Conservation (phyloP, 2,797 vertebrate species). For the Darevskia mixta region DNA sequence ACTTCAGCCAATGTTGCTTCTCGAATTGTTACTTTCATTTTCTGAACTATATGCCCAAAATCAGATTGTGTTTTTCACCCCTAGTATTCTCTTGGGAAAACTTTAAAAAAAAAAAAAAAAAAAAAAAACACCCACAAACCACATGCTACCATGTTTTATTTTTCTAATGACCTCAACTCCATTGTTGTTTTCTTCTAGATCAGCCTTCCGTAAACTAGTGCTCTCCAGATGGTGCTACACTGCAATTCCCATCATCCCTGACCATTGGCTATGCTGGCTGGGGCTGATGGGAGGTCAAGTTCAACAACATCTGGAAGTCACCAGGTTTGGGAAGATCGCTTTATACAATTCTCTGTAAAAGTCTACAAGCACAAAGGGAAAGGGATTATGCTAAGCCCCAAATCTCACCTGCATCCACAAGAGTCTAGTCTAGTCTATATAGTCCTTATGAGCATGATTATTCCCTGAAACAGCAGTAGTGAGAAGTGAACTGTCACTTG, state of each 20-base stretch:
- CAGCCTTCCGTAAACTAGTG: too few species aligned
- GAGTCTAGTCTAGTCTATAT: too few species aligned
- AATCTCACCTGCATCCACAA: not conserved
- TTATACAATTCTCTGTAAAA: slow-evolving; percentile 9
- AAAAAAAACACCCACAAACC: not conserved
- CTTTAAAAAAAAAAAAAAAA: not conserved
- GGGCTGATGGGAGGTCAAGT: too few species aligned
- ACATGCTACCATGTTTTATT: not conserved
- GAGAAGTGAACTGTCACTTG: not conserved
- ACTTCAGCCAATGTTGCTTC: not conserved
- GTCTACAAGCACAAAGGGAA: not conserved
- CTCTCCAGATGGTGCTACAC: too few species aligned
- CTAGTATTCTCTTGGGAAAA: not conserved
- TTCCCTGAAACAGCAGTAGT: not conserved
- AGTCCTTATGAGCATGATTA: not conserved
- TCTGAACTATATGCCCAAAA: not conserved
- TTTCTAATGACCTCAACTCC: not conserved
- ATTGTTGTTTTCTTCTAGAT: not conserved
- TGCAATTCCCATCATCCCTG: too few species aligned
- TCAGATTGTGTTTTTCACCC: not conserved
- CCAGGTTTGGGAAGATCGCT: not conserved
- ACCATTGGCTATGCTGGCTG: too few species aligned
- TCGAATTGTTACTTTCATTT: not conserved
- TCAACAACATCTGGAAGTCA: too few species aligned
- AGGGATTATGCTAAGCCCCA: not conserved